These are phyloP conservation scores for Cariama cristata DNA, from an alignment of 2,113 vertebrate species.

Conservation along the genomic window DNA sequence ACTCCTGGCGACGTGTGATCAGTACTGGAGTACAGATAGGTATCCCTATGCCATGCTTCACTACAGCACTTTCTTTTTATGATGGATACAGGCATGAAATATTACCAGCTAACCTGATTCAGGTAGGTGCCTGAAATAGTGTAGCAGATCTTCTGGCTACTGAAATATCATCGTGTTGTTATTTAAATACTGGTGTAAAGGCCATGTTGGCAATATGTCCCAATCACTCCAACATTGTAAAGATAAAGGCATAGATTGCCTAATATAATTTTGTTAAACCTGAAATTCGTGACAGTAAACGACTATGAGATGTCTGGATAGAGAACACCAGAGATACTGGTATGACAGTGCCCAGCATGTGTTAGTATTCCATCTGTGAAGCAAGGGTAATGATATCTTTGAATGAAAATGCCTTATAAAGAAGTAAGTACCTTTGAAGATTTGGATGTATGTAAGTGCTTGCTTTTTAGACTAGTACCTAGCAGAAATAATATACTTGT, in stretches of 20 bases:
- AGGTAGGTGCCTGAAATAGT: constrained; percentile 75
- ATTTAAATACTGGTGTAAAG: not conserved
- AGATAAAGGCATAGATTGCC: not conserved
- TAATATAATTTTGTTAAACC: not conserved
- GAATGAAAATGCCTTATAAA: not conserved
- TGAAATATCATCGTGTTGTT: not conserved
- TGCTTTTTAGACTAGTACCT: not conserved
- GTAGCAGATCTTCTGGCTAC: not conserved
- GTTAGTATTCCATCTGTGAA: not conserved
- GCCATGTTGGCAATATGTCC: not conserved
- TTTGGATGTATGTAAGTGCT: not conserved
- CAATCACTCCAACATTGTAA: not conserved
- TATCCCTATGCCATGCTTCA: constrained; percentile 97
- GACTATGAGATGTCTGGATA: not conserved
- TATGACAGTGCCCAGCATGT: not conserved
- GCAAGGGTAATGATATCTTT: not conserved
- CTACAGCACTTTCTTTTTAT: constrained; percentile 95
- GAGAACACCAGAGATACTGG: not conserved
- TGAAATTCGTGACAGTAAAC: not conserved
- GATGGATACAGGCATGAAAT: constrained; percentile 91
- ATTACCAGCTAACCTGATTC: constrained; percentile 94
- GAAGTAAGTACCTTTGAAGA: not conserved
- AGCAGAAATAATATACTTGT: not conserved
- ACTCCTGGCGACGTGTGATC: constrained; percentile 89
- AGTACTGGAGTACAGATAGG: constrained; percentile 89